Evolutionary conservation across 2,797 vertebrate genomes (phyloP).

Genomic region (Adelosebastes latens): DNA sequence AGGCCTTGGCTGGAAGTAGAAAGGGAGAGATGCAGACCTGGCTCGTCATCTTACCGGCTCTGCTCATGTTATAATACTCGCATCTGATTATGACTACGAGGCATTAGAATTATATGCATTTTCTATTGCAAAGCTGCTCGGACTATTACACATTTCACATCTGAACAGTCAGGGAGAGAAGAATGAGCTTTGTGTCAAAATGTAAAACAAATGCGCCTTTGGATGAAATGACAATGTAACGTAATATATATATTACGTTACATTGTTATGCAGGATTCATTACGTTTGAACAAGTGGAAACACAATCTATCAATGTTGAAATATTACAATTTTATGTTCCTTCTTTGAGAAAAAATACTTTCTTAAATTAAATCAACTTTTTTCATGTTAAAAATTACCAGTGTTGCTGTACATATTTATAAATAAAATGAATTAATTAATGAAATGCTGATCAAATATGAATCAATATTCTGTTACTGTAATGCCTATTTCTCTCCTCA

Average conservation of each 20-base stretch:
- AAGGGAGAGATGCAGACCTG: neutral
- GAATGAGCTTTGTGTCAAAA: neutral
- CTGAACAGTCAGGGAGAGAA: neutral
- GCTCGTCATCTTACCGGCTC: neutral
- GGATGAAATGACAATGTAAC: fast-evolving
- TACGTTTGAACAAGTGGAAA: neutral
- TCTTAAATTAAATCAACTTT: neutral
- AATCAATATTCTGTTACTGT: too few species aligned
- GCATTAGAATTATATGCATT: too few species aligned
- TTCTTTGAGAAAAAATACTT: too few species aligned
- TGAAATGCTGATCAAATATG: too few species aligned
- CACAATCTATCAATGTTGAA: neutral
- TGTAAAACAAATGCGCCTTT: too few species aligned
- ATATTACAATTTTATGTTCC: too few species aligned
- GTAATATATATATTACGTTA: neutral
- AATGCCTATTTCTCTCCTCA: too few species aligned
- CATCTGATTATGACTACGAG: neutral
- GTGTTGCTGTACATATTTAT: neutral
- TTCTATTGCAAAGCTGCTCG: neutral
- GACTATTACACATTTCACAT: neutral
- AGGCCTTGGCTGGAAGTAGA: neutral
- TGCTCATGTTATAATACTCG: neutral
- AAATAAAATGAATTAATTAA: too few species aligned
- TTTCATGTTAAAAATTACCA: neutral
- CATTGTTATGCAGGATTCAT: neutral